phyloP scores from a whole-genome alignment of 2,113 vertebrate genomes.

The Lynx canadensis region DNA sequence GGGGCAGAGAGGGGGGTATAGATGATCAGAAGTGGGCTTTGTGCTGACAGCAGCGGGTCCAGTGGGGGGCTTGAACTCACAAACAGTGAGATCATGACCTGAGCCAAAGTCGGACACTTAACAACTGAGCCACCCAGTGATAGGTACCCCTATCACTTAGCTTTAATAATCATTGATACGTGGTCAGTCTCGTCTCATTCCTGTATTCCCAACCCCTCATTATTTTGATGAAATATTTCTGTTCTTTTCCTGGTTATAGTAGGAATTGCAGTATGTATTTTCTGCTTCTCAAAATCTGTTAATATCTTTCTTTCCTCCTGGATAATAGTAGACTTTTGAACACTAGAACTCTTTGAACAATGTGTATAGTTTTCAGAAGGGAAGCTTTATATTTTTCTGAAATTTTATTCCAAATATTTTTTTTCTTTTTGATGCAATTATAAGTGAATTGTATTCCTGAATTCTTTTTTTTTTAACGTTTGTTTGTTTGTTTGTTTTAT shows the following conservation, averaged over 20 bases:
- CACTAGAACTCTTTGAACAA: not conserved
- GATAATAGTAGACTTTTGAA: not conserved
- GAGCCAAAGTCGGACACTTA: too few species aligned
- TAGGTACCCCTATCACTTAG: not conserved
- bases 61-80: too few species aligned
- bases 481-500: too few species aligned
- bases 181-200: not conserved
- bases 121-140: too few species aligned
- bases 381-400: not conserved
- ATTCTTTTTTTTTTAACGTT: not conserved
- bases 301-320: not conserved
- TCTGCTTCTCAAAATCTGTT: not conserved
- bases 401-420: not conserved
- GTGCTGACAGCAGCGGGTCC: too few species aligned
- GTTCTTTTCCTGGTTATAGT: not conserved
- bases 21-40: too few species aligned
- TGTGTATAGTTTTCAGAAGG: not conserved
- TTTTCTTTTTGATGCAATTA: not conserved
- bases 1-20: too few species aligned
- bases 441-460: not conserved
- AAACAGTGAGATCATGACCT: too few species aligned
- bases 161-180: not conserved
- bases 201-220: not conserved
- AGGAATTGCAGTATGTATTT: not conserved
- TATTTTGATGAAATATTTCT: not conserved